Evolutionary conservation across 2,797 vertebrate genomes (phyloP).

Genomic region (Schizopygopsis malacanthus): DNA sequence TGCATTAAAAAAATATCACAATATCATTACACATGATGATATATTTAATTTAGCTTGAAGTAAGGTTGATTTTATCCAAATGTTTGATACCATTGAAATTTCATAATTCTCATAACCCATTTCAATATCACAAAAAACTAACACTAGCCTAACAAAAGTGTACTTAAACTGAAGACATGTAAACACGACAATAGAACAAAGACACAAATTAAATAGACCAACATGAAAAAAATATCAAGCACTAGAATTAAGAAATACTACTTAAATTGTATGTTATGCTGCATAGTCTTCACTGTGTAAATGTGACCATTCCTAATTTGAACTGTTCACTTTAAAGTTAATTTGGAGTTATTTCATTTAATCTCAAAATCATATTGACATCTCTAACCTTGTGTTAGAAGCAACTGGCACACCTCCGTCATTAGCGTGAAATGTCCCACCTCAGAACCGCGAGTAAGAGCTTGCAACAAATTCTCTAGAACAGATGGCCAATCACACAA

Average conservation of each 20-base stretch:
- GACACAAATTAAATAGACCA: neutral
- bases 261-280: neutral
- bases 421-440: constrained; percentile 80
- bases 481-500: constrained; percentile 69
- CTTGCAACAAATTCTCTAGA: constrained; percentile 77
- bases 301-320: neutral
- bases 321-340: neutral
- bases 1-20: constrained; percentile 49
- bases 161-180: neutral
- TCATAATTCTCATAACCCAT: neutral
- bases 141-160: neutral
- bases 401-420: constrained; percentile 78
- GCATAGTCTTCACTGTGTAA: neutral
- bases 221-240: neutral
- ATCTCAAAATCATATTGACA: neutral
- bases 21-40: neutral
- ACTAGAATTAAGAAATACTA: neutral
- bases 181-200: neutral
- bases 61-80: no score
- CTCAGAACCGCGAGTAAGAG: constrained; percentile 76
- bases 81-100: no score
- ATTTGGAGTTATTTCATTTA: neutral
- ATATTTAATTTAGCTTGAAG: neutral
- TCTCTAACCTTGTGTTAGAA: constrained; percentile 82
- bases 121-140: neutral